A percentile compares a stretch with the other conserved stretches of the same genome.
These are phyloP conservation scores for Tragelaphus buxtoni DNA, from an alignment of 2,113 vertebrate genomes.

Conservation along the genomic window DNA sequence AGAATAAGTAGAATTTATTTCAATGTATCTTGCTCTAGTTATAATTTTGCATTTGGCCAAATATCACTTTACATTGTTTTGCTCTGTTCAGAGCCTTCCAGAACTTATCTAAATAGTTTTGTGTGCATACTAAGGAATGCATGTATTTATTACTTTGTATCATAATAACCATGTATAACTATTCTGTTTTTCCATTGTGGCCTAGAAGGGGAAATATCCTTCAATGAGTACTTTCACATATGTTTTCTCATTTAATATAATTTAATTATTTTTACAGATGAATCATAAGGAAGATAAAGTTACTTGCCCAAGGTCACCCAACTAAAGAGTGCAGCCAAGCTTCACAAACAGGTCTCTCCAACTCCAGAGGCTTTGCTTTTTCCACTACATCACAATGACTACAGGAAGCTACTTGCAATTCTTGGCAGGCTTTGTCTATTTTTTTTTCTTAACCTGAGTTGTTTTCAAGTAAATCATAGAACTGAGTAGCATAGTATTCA, in stretches of 20 bases:
- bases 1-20: constrained; percentile 19
- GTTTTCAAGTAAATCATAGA: constrained; percentile 60
- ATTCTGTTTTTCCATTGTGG: constrained; percentile 16
- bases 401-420: constrained; percentile 61
- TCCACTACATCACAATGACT: constrained; percentile 31
- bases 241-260: constrained; percentile 52
- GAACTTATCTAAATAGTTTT: background rate
- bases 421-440: constrained; percentile 40
- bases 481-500: background rate
- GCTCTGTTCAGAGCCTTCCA: background rate
- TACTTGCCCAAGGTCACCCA: constrained; percentile 65
- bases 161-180: background rate
- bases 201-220: background rate
- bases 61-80: background rate
- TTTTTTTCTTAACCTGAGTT: constrained; percentile 4
- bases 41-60: constrained; percentile 11
- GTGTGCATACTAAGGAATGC: background rate
- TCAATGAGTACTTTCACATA: constrained; percentile 35
- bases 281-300: constrained; percentile 60
- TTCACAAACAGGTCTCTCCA: constrained; percentile 39
- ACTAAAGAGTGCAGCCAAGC: constrained; percentile 35
- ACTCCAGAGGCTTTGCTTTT: constrained; percentile 24
- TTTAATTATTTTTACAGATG: constrained; percentile 62
- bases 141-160: background rate
- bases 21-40: background rate